These are phyloP conservation scores for Macaria liturata DNA, from an alignment of 2,888 invertebrate genomes.

Conservation along the genomic window DNA sequence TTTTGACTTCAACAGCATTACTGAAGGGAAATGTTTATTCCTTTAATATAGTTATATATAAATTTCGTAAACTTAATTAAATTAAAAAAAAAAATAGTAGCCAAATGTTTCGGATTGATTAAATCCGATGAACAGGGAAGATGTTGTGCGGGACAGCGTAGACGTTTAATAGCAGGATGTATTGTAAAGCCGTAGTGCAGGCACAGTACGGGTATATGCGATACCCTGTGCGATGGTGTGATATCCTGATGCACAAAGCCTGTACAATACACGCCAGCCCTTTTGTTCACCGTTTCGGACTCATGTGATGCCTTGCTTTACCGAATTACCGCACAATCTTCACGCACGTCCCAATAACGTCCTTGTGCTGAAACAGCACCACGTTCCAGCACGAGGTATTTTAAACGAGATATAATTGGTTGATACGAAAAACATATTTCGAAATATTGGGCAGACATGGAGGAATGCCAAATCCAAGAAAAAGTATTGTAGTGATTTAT, in stretches of 20 bases:
- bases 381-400: conserved; percentile 13
- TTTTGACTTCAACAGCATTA: conserved; percentile 7
- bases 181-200: conserved; percentile 15
- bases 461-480: conserved; percentile 47
- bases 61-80: no score
- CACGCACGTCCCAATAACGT: conserved; percentile 32
- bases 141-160: conserved; percentile 1
- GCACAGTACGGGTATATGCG: conserved; percentile 53
- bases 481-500: conserved; percentile 43
- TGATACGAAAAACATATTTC: conserved; percentile 34
- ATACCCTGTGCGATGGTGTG: conserved; percentile 43
- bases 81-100: no score
- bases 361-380: conserved; percentile 22
- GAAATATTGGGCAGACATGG: conserved; percentile 42
- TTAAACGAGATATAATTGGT: conserved; percentile 21
- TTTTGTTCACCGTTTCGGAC: conserved; percentile 71
- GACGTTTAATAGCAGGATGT: conserved; percentile 24
- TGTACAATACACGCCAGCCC: conserved; percentile 64
- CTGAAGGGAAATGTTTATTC: no score
- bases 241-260: conserved; percentile 68
- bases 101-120: conserved; percentile 3
- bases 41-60: no score
- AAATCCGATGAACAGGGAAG: conserved; percentile 9
- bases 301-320: conserved; percentile 60
- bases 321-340: conserved; percentile 57